Conservation (phyloP, 2,797 vertebrate species). For the Muscicapa striata region DNA sequence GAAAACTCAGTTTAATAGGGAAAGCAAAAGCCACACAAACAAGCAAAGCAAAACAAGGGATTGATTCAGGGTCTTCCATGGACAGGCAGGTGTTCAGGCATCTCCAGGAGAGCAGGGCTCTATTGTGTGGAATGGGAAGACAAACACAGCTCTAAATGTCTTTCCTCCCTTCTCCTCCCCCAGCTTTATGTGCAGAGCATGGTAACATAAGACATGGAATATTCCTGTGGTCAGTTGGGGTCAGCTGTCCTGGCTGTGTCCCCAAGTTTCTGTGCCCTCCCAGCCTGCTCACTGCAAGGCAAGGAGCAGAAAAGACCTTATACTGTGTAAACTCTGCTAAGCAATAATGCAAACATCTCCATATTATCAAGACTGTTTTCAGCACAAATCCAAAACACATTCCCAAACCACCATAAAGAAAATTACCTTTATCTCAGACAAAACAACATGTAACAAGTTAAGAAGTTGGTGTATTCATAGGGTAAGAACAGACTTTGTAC, state of each 20-base stretch:
- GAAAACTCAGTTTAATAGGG: not conserved
- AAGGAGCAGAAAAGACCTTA: not conserved
- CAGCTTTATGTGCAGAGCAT: not conserved
- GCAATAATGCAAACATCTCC: not conserved
- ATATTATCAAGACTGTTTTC: not conserved
- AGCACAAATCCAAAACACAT: not conserved
- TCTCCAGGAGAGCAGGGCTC: not conserved
- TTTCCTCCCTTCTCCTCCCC: not conserved
- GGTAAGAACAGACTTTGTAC: not conserved
- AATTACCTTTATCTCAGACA: not conserved
- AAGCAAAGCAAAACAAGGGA: not conserved
- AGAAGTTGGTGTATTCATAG: not conserved
- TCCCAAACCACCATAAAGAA: not conserved
- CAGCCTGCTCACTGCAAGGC: not conserved
- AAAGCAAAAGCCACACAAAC: not conserved
- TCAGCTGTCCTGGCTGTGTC: not conserved
- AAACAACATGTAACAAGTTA: not conserved
- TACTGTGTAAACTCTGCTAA: not conserved
- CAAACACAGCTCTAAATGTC: accelerated
- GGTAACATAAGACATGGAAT: not conserved
- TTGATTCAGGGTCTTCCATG: not conserved
- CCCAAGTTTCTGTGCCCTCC: not conserved
- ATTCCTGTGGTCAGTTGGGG: not conserved
- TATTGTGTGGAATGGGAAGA: not conserved
- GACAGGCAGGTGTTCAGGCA: not conserved